Evolutionary conservation across 2,113 vertebrate genomes (phyloP).

Genomic region (Arenaria interpres): DNA sequence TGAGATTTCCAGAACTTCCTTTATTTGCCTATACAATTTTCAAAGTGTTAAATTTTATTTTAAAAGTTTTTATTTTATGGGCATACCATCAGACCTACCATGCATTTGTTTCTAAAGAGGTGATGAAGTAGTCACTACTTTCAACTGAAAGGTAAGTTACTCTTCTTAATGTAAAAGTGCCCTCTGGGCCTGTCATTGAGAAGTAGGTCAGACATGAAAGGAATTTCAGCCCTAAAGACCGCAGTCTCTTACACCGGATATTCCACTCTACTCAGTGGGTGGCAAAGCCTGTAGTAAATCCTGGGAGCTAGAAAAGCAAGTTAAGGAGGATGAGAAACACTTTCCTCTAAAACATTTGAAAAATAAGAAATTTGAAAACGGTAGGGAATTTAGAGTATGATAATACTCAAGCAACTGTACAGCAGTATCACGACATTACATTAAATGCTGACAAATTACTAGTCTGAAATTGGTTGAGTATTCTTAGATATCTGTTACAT

Average conservation of each 20-base stretch:
- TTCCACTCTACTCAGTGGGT: background rate
- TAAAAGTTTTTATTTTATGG: background rate
- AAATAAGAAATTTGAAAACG: background rate
- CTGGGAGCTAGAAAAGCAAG: background rate
- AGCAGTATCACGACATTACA: background rate
- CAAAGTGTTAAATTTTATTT: too few species aligned
- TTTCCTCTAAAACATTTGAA: background rate
- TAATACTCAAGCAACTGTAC: background rate
- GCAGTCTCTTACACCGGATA: background rate
- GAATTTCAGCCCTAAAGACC: background rate
- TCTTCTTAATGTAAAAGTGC: background rate
- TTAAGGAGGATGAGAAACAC: background rate
- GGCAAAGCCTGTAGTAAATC: background rate
- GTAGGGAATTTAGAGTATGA: background rate
- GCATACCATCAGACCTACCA: background rate
- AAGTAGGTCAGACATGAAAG: background rate
- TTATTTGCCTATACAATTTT: background rate
- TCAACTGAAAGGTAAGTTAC: background rate
- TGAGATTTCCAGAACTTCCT: background rate
- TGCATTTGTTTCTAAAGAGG: background rate
- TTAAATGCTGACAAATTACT: background rate
- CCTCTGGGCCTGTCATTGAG: background rate
- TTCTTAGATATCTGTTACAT: background rate
- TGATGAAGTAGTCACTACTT: background rate
- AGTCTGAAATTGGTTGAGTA: background rate